Percentiles rank a stretch among this genome's conserved stretches.
Conservation (phyloP, 2,888 invertebrate genomes). For the Melanophora roralis region DNA sequence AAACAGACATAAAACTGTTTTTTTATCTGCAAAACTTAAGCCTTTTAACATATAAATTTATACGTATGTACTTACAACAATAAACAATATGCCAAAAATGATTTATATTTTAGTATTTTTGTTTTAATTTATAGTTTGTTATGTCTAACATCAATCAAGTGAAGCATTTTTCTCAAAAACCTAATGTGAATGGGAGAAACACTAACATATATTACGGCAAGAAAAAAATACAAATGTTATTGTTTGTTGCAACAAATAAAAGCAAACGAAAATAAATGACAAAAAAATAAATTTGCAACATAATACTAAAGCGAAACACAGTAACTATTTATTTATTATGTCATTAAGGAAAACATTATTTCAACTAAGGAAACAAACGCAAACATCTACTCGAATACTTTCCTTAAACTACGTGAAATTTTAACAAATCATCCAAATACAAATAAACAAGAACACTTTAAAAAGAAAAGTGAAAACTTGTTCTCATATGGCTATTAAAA, state of each 20-base stretch:
- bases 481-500: background rate
- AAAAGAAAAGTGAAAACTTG: background rate
- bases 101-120: constrained; percentile 10
- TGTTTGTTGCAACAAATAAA: background rate
- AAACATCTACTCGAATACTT: background rate
- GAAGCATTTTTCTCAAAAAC: constrained; percentile 6
- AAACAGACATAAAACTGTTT: no score
- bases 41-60: background rate
- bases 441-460: constrained; percentile 25
- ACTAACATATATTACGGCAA: constrained; percentile 19
- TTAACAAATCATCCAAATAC: constrained; percentile 23
- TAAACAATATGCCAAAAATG: background rate
- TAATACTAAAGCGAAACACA: background rate
- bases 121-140: background rate
- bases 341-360: background rate
- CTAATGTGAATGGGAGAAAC: constrained; percentile 28
- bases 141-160: constrained; percentile 44
- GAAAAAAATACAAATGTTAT: background rate
- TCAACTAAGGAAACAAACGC: background rate
- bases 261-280: no score
- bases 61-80: background rate
- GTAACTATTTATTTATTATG: constrained; percentile 43
- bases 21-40: background rate
- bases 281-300: background rate
- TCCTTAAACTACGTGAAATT: background rate